Percentiles rank a stretch among this genome's conserved stretches.
Evolutionary conservation across 2,888 invertebrate species (phyloP).

Genomic region (Gasteruption jaculator): DNA sequence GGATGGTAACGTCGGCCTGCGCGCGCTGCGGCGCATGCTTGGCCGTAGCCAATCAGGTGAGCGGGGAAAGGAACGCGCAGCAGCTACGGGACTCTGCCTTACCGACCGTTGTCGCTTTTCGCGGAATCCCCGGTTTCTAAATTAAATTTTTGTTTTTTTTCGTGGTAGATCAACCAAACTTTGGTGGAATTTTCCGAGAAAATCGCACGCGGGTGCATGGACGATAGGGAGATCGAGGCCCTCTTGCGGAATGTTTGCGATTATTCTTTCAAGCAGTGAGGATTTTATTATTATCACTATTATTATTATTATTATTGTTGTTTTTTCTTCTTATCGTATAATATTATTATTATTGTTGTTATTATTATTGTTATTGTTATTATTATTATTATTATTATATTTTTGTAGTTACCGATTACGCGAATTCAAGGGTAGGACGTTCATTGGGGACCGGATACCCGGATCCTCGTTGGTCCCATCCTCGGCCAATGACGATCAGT

Average conservation of each 20-base stretch:
- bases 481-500: slow-evolving; percentile 34
- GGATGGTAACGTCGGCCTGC: slow-evolving; percentile 42
- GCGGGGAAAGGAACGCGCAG: too few relatives aligned
- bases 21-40: slow-evolving; percentile 43
- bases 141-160: background rate
- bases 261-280: slow-evolving; percentile 37
- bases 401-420: slow-evolving; percentile 36
- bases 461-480: slow-evolving; percentile 33
- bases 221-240: slow-evolving; percentile 26
- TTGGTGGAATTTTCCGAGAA: slow-evolving; percentile 32
- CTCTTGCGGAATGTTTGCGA: slow-evolving; percentile 35
- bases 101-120: slow-evolving; percentile 1
- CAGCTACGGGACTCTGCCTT: too few relatives aligned
- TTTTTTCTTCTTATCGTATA: slow-evolving; percentile 1
- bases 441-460: slow-evolving; percentile 33
- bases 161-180: slow-evolving; percentile 38
- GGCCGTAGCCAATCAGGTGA: slow-evolving; percentile 40
- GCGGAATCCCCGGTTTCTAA: background rate
- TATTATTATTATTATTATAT: slow-evolving; percentile 1
- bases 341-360: background rate
- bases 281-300: background rate
- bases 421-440: slow-evolving; percentile 33
- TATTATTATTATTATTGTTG: slow-evolving; percentile 3
- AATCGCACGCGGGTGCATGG: slow-evolving; percentile 27
- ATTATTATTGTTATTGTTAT: background rate